Percentiles rank a stretch among this genome's conserved stretches.
These are phyloP conservation scores for Nerophis ophidion DNA, from an alignment of 2,113 vertebrate species.

Conservation along the genomic window DNA sequence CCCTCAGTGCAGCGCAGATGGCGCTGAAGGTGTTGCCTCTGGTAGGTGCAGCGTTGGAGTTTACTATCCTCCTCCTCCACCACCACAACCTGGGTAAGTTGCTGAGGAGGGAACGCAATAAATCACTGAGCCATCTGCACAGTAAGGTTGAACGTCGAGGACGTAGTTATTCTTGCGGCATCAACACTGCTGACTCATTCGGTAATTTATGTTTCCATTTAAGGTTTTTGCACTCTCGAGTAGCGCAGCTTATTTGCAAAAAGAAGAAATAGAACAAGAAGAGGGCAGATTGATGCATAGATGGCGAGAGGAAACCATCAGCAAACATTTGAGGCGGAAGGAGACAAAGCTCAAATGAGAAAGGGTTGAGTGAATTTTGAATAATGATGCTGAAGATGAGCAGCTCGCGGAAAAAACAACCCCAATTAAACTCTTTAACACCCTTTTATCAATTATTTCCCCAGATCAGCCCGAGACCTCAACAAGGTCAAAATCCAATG, in stretches of 20 bases:
- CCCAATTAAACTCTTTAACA: background rate
- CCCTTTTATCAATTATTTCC: constrained; percentile 12
- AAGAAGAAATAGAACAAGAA: background rate
- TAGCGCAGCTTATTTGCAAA: background rate
- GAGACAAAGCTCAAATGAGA: background rate
- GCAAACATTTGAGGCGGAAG: background rate
- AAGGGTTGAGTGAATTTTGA: background rate
- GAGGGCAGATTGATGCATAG: background rate
- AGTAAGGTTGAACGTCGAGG: constrained; percentile 34
- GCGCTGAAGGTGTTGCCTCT: background rate
- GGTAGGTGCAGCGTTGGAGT: background rate
- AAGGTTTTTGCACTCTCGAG: background rate
- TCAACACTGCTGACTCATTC: constrained; percentile 4
- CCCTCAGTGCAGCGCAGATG: background rate
- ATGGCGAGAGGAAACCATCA: background rate
- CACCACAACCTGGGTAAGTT: background rate
- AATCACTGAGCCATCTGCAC: constrained; percentile 35
- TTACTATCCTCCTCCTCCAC: background rate
- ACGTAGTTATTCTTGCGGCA: constrained; percentile 9
- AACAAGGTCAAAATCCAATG: background rate
- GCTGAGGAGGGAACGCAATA: background rate
- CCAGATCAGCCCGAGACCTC: constrained; percentile 25
- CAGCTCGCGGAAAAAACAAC: background rate
- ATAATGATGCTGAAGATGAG: background rate
- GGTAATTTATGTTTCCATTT: background rate